Conservation (phyloP, 2,113 vertebrate species). For the Canis aureus region DNA sequence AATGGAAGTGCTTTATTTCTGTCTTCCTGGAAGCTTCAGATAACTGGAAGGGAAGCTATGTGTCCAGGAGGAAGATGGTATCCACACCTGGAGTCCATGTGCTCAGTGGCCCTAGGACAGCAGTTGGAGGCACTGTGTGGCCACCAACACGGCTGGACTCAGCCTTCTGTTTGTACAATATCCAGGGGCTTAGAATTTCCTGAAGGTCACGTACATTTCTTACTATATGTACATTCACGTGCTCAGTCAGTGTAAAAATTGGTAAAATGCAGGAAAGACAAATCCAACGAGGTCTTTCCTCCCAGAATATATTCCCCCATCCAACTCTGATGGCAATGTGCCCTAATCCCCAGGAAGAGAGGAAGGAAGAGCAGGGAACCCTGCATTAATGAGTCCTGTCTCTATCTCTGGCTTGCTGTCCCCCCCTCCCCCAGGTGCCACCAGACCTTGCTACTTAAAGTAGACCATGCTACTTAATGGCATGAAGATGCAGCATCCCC, state of each 20-base stretch:
- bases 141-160: fast-evolving
- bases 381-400: too few species aligned
- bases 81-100: fast-evolving
- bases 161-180: background rate
- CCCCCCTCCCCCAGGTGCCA: fast-evolving
- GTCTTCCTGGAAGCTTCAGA: background rate
- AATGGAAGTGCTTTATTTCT: background rate
- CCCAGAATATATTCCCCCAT: too few species aligned
- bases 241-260: background rate
- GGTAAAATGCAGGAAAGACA: background rate
- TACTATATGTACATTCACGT: fast-evolving
- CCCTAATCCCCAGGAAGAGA: background rate
- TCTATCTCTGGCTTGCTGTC: background rate
- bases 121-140: fast-evolving
- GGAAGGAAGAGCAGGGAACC: background rate
- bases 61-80: fast-evolving
- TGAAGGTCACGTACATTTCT: fast-evolving
- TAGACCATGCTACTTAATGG: fast-evolving
- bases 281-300: background rate
- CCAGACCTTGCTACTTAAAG: background rate
- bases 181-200: background rate
- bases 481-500: fast-evolving
- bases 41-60: background rate
- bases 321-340: fast-evolving
- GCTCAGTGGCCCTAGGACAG: background rate